Evolutionary conservation across 2,113 vertebrate species (phyloP), one percentile per base, ranked within the genome.

Genomic region (Hippocampus comes): DNA sequence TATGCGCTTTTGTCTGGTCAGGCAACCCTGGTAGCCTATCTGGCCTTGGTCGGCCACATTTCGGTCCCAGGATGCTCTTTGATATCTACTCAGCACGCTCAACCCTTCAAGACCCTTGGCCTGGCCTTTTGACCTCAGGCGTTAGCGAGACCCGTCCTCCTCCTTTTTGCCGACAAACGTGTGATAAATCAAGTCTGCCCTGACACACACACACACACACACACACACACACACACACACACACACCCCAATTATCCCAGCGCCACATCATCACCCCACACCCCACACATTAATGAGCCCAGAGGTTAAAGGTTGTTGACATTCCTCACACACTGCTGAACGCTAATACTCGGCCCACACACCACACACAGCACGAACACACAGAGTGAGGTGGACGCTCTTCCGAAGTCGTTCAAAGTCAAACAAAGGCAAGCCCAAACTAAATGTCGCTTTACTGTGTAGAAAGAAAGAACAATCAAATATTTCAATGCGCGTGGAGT

Each of bases 161-260:
- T 74, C 78, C 80, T 75, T 76, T 80, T 72, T 80, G 68, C 78
- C 9, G 56, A 81, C 87, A 86, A 91, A 91, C 85, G 87, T 75
- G 90, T 87, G 90, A 95, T 95, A 94, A 95, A 96, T 96, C 94
- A 94, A 82, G 69, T 77, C 71, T 68, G 69, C 72, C 20, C 38
- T 87, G 89, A 91, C 69, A 72, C 87, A 70, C 46, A 72, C 56
- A 63, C 38, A 66, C 79, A 71, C 34, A 34, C 30, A 34, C 30
- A 34, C 30, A 34, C 30, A 5, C 30, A 5, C 30, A 34, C 30
- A 91, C 69, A 71, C 87, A 70, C 46, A 72, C 56, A 63, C 64
- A 71, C 63, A 63, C 42, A 10, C 75, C 63, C 63, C 67, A 78
- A 79, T 82, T 82, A 87, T 74, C 81, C 72, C 71, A 63, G 74